Evolutionary conservation across 2,113 vertebrate genomes (phyloP).

Genomic region (Andinoacara biseriatus): DNA sequence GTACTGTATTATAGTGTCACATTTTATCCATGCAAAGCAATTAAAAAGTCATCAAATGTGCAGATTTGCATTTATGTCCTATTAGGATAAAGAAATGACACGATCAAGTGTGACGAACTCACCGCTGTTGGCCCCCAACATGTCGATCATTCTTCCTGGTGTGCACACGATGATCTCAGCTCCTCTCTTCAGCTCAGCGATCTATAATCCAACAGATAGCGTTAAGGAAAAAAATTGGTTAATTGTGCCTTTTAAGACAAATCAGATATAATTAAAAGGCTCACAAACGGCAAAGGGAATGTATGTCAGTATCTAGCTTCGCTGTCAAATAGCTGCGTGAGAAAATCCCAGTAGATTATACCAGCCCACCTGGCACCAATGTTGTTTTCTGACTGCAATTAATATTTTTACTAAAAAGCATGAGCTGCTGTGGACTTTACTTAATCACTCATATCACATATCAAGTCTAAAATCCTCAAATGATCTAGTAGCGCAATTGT

Average conservation of each 20-base stretch:
- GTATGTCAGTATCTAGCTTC: too few species aligned
- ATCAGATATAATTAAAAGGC: too few species aligned
- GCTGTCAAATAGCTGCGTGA: too few species aligned
- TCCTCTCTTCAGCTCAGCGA: slow-evolving; percentile 98
- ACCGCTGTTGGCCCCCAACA: slow-evolving; percentile 99
- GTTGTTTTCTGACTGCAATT: too few species aligned
- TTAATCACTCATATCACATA: background rate
- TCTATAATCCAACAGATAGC: slow-evolving; percentile 75
- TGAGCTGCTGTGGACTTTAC: background rate
- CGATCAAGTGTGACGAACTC: slow-evolving; percentile 66
- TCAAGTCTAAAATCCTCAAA: background rate
- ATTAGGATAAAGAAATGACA: background rate
- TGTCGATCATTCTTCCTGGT: slow-evolving; percentile 99
- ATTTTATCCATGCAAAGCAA: slow-evolving; percentile 80
- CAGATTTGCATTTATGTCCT: background rate
- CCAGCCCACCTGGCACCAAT: too few species aligned
- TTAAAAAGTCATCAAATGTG: slow-evolving; percentile 57
- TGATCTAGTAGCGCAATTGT: background rate
- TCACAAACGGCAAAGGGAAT: too few species aligned
- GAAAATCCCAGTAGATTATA: too few species aligned
- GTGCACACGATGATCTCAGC: slow-evolving; percentile 99
- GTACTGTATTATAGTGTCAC: slow-evolving; percentile 30
- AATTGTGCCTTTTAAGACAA: too few species aligned
- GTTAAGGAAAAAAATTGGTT: background rate
- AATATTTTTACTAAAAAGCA: background rate